Percentiles rank a stretch among this genome's conserved stretches.
phyloP scores from a whole-genome alignment of 2,113 vertebrate genomes.

The Thermophis baileyi region DNA sequence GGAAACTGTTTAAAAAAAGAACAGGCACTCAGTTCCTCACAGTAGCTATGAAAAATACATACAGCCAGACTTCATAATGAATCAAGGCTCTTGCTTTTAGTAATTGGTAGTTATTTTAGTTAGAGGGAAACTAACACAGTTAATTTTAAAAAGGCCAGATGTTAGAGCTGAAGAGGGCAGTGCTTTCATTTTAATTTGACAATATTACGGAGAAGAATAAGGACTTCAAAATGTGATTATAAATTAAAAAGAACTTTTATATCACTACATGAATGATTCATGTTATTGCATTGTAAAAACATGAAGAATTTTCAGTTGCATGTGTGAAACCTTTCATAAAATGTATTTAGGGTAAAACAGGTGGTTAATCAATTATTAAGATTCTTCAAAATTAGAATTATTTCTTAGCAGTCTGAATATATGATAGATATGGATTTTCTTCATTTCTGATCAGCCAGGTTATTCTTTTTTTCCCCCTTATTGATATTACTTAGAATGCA shows the following conservation, averaged over 20 bases:
- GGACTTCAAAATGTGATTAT: background rate
- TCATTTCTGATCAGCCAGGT: background rate
- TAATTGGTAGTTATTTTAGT: background rate
- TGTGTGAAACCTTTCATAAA: background rate
- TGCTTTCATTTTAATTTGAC: background rate
- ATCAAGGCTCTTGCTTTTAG: background rate
- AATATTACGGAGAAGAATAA: background rate
- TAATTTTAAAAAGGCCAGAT: background rate
- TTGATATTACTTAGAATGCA: background rate
- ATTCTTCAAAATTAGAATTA: background rate
- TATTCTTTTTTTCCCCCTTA: background rate
- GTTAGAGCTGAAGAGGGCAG: background rate
- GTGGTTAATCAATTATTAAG: background rate
- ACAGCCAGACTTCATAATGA: background rate
- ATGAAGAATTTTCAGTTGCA: background rate
- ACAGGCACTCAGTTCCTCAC: background rate
- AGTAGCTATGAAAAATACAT: background rate
- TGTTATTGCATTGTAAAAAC: background rate
- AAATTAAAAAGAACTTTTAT: background rate
- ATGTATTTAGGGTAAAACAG: background rate
- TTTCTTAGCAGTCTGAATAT: background rate
- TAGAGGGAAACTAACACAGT: background rate
- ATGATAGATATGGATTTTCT: background rate
- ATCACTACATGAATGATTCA: background rate
- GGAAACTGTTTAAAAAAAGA: background rate